Evolutionary conservation across 2,113 vertebrate species (phyloP), one percentile per base, ranked within the genome.

Genomic region (Orientallactaga bullata): DNA sequence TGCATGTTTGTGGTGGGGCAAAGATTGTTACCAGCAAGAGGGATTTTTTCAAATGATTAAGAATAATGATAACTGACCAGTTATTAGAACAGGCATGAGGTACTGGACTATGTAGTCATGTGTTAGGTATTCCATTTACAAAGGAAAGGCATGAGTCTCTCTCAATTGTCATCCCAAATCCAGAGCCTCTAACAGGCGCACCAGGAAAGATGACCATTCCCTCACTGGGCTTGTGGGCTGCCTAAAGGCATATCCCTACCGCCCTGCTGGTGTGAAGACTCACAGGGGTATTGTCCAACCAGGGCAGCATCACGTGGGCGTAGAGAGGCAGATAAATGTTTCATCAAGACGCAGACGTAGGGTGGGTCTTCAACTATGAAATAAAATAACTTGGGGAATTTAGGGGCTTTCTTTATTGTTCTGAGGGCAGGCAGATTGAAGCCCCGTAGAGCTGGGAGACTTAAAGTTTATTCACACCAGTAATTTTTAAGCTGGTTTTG

Each of bases 401-500:
- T 11, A 20, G 30, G 5, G 20, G 3, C 65, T 55, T 21, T 69
- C 51, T 20, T 69, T 32, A 16, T 28, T 26, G 65, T 35, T 72
- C 72, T 30, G 1, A 63, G 12, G 23, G 26, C 7, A 58, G 23
- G 24, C 2, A 42, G 73, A 79, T 26, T 51, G 51, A 63, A 85
- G 66, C 10, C 21, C 65, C 30, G 90, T 71, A 68, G 17, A 90
- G 60, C 69, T 68, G 58, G 24, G 73, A 90, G 15, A 71, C 15
- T 71, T 79, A 61, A 74, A 17, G 7, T 76, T 74, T 55, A 68
- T 74, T 60, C 23, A 76, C 4, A 1, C 13, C 42, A 5, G n/a
- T 37, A 8, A 30, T 65, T 83, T 91, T 85, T 88, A 85, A 76
- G 77, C 23, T 32, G 68, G 18, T 58, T 92, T 82, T 82, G 11